These are phyloP conservation scores for Drosophila yakuba DNA, from an alignment of 1,140 invertebrate species.

Conservation along the genomic window DNA sequence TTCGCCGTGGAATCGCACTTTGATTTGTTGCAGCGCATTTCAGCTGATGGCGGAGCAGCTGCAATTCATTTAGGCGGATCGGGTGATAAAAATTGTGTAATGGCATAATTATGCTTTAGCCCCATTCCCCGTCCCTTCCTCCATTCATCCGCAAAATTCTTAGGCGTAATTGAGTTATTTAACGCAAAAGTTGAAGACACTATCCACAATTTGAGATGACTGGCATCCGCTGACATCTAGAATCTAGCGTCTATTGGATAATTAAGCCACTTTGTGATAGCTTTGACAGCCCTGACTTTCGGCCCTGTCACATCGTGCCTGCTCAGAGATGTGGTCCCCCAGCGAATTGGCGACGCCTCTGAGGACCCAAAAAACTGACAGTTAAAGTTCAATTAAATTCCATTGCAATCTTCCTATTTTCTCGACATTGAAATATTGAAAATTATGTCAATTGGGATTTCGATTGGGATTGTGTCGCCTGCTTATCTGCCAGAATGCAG, in stretches of 20 bases:
- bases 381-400: conserved; percentile 79
- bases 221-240: conserved; percentile 63
- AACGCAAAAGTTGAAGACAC: conserved; percentile 53
- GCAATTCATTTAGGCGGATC: conserved; percentile 62
- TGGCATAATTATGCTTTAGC: conserved; percentile 59
- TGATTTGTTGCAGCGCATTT: conserved; percentile 62
- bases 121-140: background rate
- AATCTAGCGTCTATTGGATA: conserved; percentile 77
- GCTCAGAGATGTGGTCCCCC: conserved; percentile 7
- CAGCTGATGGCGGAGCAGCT: conserved; percentile 43
- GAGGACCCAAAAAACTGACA: conserved; percentile 33
- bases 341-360: background rate
- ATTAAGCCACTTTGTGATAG: conserved; percentile 82
- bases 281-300: conserved; percentile 76
- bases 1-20: conserved; percentile 56
- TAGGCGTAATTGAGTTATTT: conserved; percentile 70
- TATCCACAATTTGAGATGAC: conserved; percentile 66
- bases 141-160: background rate
- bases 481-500: conserved; percentile 67
- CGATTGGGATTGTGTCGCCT: conserved; percentile 38
- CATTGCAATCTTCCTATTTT: conserved; percentile 39
- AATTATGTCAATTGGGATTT: conserved; percentile 62
- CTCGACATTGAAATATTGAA: conserved; percentile 62
- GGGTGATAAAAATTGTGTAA: conserved; percentile 54
- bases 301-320: conserved; percentile 59